phyloP scores from a whole-genome alignment of 2,888 invertebrate species.

The Lasioglossum zephyrum region DNA sequence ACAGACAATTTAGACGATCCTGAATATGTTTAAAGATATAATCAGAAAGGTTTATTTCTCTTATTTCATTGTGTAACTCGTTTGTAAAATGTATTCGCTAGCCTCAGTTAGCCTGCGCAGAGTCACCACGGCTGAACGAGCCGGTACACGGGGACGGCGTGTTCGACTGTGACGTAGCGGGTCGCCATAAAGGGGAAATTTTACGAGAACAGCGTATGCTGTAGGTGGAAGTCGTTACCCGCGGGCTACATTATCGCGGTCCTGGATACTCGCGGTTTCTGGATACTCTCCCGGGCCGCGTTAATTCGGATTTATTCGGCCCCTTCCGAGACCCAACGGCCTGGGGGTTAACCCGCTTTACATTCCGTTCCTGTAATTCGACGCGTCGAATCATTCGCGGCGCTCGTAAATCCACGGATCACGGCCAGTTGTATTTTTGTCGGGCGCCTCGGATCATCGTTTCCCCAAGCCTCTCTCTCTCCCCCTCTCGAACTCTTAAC shows the following conservation, averaged over 20 bases:
- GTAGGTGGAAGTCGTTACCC: slow-evolving; percentile 51
- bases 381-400: slow-evolving; percentile 32
- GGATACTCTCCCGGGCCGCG: slow-evolving; percentile 45
- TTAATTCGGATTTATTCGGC: slow-evolving; percentile 59
- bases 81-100: not conserved
- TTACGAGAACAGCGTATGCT: slow-evolving; percentile 48
- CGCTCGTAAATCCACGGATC: slow-evolving; percentile 24
- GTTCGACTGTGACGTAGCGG: slow-evolving; percentile 31
- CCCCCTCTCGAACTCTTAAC: not conserved
- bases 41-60: not conserved
- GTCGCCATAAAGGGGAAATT: slow-evolving; percentile 43
- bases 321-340: slow-evolving; percentile 34
- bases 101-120: not conserved
- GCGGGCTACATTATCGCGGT: slow-evolving; percentile 49
- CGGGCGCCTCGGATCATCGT: slow-evolving; percentile 13
- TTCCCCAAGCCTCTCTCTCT: not conserved
- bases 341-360: slow-evolving; percentile 31
- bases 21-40: too few relatives aligned
- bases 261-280: slow-evolving; percentile 39
- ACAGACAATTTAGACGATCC: too few relatives aligned
- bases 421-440: slow-evolving; percentile 15
- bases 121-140: not conserved
- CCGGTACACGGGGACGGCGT: not conserved
- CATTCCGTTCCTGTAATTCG: slow-evolving; percentile 22
- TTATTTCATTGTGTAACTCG: not conserved